phyloP scores from a whole-genome alignment of 2,113 vertebrate genomes.

The Hylia prasina region DNA sequence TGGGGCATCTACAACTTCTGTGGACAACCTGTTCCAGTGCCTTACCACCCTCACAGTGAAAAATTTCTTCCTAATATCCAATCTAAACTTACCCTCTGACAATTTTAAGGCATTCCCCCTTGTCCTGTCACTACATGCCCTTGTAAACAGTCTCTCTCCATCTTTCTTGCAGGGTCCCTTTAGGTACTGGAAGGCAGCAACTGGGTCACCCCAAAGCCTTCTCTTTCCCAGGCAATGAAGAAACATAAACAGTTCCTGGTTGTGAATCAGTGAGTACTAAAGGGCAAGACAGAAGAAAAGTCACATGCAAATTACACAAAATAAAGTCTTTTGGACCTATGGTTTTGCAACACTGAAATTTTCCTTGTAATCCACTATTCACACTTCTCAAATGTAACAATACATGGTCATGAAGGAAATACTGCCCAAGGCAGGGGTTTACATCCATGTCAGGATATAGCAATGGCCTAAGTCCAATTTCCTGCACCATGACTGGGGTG shows the following conservation, averaged over 20 bases:
- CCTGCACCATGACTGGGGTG: accelerated
- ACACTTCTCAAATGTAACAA: neutral
- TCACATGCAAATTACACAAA: neutral
- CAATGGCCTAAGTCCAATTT: neutral
- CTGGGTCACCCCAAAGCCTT: neutral
- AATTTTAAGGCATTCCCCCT: neutral
- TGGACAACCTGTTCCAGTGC: neutral
- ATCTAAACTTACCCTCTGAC: neutral
- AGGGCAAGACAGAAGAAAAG: neutral
- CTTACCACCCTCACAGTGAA: neutral
- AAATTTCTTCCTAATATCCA: neutral
- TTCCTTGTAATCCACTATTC: neutral
- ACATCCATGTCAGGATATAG: neutral
- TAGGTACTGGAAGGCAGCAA: neutral
- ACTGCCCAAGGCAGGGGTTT: neutral
- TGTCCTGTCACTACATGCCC: neutral
- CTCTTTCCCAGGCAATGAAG: neutral
- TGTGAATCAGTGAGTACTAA: neutral
- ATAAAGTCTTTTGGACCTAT: neutral
- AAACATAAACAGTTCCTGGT: neutral
- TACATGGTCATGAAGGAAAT: accelerated
- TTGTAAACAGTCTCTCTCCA: neutral
- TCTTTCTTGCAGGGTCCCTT: neutral
- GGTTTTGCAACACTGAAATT: neutral
- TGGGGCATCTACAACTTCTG: neutral